phyloP scores from a whole-genome alignment of 2,797 vertebrate genomes.

The Catamblyrhynchus diadema region DNA sequence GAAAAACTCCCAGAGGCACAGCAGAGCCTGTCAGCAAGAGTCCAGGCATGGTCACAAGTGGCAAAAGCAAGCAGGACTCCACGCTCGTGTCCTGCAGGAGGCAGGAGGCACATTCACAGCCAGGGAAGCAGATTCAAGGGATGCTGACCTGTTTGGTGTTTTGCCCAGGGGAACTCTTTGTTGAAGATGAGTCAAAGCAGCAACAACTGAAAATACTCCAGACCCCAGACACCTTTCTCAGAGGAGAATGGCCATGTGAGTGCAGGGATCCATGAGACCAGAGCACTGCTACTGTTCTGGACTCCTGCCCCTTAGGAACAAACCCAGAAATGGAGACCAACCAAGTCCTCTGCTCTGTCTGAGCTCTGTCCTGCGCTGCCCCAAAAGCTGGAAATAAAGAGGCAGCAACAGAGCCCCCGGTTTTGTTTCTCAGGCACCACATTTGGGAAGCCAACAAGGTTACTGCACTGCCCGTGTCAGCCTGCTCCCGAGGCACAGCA shows the following conservation, averaged over 20 bases:
- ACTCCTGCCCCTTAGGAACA: background rate
- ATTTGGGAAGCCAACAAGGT: background rate
- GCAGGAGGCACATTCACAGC: background rate
- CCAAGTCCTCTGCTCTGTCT: background rate
- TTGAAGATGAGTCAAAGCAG: background rate
- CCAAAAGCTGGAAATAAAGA: background rate
- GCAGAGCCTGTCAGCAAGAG: background rate
- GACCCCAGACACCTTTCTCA: background rate
- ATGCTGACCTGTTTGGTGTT: background rate
- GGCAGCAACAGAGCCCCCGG: accelerated
- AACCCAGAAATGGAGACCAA: background rate
- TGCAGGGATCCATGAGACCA: accelerated
- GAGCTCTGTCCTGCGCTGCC: background rate
- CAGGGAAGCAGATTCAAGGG: background rate
- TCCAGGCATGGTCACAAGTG: background rate
- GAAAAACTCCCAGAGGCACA: accelerated
- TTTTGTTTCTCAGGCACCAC: background rate
- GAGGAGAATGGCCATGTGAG: background rate
- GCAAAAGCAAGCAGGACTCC: background rate
- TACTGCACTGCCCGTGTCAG: background rate
- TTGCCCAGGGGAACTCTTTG: background rate
- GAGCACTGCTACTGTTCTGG: background rate
- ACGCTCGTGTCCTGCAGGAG: accelerated
- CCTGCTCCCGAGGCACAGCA: background rate
- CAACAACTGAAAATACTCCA: background rate